A percentile compares a stretch with the other conserved stretches of the same genome.
These are phyloP conservation scores for Alectoris magna DNA, from an alignment of 2,797 vertebrate genomes.

Conservation along the genomic window DNA sequence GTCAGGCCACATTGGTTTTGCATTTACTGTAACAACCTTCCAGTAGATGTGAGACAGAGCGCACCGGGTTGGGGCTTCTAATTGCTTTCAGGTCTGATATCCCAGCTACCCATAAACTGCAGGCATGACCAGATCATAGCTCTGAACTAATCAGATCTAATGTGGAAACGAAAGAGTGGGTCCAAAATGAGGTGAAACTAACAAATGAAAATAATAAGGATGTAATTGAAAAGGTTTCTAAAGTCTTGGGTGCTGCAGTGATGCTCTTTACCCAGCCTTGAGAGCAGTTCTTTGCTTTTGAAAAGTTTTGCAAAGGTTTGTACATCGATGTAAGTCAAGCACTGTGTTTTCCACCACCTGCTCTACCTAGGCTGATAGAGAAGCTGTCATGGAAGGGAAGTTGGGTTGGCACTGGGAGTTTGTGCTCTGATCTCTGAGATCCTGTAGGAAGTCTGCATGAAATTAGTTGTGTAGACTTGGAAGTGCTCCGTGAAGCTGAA, in stretches of 20 bases:
- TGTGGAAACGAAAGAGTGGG: neutral
- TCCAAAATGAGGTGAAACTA: slow-evolving; percentile 35
- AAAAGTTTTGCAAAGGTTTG: neutral
- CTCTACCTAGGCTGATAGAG: slow-evolving; percentile 20
- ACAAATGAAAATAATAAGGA: slow-evolving; percentile 21
- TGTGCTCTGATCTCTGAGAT: neutral
- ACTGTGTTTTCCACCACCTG: neutral
- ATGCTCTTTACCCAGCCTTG: neutral
- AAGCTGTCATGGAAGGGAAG: neutral
- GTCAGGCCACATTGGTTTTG: slow-evolving; percentile 68
- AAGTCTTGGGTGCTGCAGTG: neutral
- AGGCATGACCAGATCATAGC: neutral
- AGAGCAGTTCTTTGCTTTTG: neutral
- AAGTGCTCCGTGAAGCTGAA: slow-evolving; percentile 22
- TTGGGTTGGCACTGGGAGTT: neutral
- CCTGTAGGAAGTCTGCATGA: neutral
- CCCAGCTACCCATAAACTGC: neutral
- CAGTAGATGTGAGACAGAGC: neutral
- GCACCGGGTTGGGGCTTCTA: neutral
- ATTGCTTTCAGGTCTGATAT: neutral
- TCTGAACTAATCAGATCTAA: neutral
- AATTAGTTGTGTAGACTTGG: slow-evolving; percentile 44
- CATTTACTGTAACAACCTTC: slow-evolving; percentile 48
- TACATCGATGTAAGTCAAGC: neutral
- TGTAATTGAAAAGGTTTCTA: slow-evolving; percentile 28